These are phyloP conservation scores for Melanerpes aurifrons DNA, from an alignment of 2,113 vertebrate species.

Conservation along the genomic window DNA sequence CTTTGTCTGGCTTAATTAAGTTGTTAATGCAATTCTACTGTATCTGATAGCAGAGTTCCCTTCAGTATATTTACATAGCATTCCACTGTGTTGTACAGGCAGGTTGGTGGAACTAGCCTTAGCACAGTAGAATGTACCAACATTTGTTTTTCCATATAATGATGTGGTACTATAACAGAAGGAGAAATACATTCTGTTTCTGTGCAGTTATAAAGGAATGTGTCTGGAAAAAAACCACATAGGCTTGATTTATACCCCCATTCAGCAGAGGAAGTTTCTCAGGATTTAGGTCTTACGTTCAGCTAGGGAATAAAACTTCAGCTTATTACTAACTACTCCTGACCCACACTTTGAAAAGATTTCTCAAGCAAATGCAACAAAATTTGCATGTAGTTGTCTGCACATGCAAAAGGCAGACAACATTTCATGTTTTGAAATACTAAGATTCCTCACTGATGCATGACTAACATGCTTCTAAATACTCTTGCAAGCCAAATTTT, in stretches of 20 bases:
- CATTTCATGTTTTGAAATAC: background rate
- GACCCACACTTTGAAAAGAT: background rate
- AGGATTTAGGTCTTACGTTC: background rate
- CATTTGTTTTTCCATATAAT: background rate
- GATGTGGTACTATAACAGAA: background rate
- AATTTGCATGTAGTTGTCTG: background rate
- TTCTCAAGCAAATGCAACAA: background rate
- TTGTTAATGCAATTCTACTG: background rate
- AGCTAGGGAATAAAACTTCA: background rate
- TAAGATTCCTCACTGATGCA: background rate
- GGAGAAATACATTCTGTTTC: background rate
- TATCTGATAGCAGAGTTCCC: background rate
- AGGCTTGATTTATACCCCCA: background rate
- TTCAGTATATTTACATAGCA: background rate
- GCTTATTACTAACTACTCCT: background rate
- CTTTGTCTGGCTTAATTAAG: background rate
- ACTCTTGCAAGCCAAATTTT: background rate
- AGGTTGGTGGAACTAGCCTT: background rate
- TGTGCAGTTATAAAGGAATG: background rate
- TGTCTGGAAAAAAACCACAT: background rate
- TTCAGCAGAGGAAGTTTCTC: background rate
- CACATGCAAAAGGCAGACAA: background rate
- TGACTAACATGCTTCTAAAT: background rate
- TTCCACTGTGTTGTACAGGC: rapidly evolving
- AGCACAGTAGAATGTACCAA: background rate